phyloP scores from a whole-genome alignment of 2,797 vertebrate genomes.

The Naso thynnoides region DNA sequence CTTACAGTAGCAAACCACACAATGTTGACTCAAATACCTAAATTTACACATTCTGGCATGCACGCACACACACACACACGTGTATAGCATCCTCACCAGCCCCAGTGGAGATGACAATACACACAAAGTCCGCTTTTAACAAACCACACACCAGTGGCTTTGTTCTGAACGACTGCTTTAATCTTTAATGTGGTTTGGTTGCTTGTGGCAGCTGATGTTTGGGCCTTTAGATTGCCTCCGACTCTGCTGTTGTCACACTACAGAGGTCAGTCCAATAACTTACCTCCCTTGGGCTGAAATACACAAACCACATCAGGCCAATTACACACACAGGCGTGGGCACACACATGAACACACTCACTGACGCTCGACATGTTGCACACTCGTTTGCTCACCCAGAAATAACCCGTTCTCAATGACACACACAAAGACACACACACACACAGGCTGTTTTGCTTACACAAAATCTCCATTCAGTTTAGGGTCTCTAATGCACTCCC shows the following conservation, averaged over 20 bases:
- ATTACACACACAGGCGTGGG: conserved; percentile 62
- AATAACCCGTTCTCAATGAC: conserved; percentile 11
- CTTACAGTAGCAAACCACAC: conserved; percentile 19
- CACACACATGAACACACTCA: conserved; percentile 17
- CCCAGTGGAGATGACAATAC: conserved; percentile 31
- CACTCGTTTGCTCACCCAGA: conserved; percentile 35
- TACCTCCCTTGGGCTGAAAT: conserved; percentile 60
- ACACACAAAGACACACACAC: conserved; percentile 7
- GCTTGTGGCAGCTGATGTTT: conserved; percentile 64
- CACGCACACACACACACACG: conserved; percentile 19
- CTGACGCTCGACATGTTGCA: conserved; percentile 1
- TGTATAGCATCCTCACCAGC: conserved; percentile 14
- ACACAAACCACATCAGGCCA: conserved; percentile 62
- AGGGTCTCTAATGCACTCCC: conserved; percentile 53
- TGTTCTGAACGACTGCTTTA: conserved; percentile 76
- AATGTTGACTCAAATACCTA: conserved; percentile 16
- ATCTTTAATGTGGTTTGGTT: conserved; percentile 76
- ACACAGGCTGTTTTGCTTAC: conserved; percentile 4
- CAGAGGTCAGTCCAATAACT: conserved; percentile 80
- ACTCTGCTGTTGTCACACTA: conserved; percentile 73
- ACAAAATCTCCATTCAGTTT: conserved; percentile 42
- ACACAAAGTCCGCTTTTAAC: conserved; percentile 61
- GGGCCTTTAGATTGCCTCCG: conserved; percentile 68
- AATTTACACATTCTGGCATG: conserved; percentile 5
- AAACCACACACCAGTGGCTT: conserved; percentile 67